Evolutionary conservation across 2,888 invertebrate genomes (phyloP), one percentile per base, ranked within the genome.

Genomic region (Papilio protenor): DNA sequence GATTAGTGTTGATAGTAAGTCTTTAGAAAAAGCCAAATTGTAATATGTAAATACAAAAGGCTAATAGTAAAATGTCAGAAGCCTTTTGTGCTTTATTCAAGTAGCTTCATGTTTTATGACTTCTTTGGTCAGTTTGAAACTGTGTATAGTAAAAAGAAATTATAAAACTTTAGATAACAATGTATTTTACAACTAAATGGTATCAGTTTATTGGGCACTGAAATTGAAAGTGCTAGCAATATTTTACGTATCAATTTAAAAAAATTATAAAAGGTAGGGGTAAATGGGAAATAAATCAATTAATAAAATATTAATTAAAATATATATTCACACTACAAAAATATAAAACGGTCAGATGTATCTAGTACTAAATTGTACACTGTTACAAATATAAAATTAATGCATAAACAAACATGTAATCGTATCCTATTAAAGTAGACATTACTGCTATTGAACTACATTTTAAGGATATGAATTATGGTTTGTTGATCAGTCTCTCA

Each of bases 261-360:
- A 64, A 12, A 16, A 33, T n/a, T 2, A 61, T 6, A 16, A 18
- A 16, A 27, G 1, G 12, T 5, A 18, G 40, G 4, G 40, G n/a
- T 33, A 5, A 27, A 76, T 57, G 33, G 33, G 55, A 27, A 61
- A 61, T 14, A 71, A 71, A 76, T 66, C 16, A 40, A 8, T 61
- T 18, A 70, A 40, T 75, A 52, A 52, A 66, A 66, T 66, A 18
- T n/a, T n/a, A 66, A 61, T 55, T 74, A 78, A 47, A 61, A 33
- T 73, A 76, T 79, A 75, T 79, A 59, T 72, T 76, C 55, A 69
- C 49, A n/a, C 59, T 81, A 81, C 72, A 80, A 81, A 81, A 80
- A 79, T 80, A 80, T 72, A 77, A 77, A 77, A 73, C 55, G 21
- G 21, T 10, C 33, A 49, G 27, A 55, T 40, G 45, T 21, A 72